A percentile compares a stretch with the other conserved stretches of the same genome.
phyloP scores from a whole-genome alignment of 1,140 invertebrate species.

The Pteromalus puparum region DNA sequence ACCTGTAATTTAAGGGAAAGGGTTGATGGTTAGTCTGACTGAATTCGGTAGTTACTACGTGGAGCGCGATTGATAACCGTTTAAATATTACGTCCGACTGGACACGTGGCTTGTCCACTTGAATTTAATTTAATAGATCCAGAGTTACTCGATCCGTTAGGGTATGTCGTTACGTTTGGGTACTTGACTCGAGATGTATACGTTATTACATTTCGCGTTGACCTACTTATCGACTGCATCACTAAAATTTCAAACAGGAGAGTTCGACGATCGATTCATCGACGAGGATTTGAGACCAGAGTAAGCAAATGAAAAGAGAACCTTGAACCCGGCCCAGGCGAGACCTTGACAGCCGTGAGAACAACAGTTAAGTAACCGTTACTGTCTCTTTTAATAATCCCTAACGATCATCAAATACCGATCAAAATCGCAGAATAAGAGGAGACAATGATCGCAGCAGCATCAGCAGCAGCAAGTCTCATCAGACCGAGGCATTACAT shows the following conservation, averaged over 20 bases:
- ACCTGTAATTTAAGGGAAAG: constrained; percentile 75
- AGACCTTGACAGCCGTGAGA: constrained; percentile 30
- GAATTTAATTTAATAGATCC: no score
- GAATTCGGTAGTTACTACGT: not conserved
- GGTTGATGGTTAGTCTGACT: no score
- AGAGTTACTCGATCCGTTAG: no score
- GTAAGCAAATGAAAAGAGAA: not conserved
- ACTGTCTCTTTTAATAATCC: not conserved
- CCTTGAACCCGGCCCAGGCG: not conserved
- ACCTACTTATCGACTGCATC: constrained; percentile 13
- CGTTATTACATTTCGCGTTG: constrained; percentile 26
- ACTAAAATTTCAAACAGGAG: no score
- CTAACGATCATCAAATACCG: constrained; percentile 28
- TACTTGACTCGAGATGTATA: no score
- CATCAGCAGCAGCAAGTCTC: not conserved
- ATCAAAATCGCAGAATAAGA: not conserved
- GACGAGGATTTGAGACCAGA: constrained; percentile 29
- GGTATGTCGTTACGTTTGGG: no score
- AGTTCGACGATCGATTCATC: not conserved
- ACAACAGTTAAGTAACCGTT: constrained; percentile 46
- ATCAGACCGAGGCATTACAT: not conserved
- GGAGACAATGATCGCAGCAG: not conserved
- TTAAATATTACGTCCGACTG: no score
- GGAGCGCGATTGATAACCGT: no score
- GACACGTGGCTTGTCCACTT: no score